phyloP scores from a whole-genome alignment of 2,113 vertebrate genomes.

The Osmerus mordax region DNA sequence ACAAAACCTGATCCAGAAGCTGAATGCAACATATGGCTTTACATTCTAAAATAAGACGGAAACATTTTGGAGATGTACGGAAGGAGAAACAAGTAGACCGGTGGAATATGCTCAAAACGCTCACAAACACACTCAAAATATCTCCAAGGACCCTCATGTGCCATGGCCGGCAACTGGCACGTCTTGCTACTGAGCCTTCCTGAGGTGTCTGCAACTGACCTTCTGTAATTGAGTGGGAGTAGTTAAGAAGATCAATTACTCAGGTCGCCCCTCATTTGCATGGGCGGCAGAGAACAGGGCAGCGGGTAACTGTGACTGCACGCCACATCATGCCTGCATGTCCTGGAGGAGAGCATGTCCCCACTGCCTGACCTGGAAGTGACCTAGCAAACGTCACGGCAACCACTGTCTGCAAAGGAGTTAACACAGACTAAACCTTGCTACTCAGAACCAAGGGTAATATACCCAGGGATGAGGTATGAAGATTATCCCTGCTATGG shows the following conservation, averaged over 20 bases:
- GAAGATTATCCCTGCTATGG: no score
- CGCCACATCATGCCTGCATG: slow-evolving; percentile 24
- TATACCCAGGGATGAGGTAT: no score
- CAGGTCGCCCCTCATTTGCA: slow-evolving; percentile 37
- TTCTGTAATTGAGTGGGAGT: slow-evolving; percentile 63
- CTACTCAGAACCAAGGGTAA: no score
- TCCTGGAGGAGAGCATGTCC: slow-evolving; percentile 12
- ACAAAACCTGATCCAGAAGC: no score
- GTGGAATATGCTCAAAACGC: no score
- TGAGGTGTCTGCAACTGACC: slow-evolving; percentile 59
- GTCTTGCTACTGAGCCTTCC: slow-evolving; percentile 28
- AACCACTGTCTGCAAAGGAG: background rate
- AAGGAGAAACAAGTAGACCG: no score
- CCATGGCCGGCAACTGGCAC: no score
- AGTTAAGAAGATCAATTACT: slow-evolving; percentile 65
- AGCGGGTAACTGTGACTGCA: slow-evolving; percentile 9
- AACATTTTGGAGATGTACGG: no score
- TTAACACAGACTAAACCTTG: background rate
- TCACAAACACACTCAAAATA: no score
- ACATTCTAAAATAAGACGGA: no score
- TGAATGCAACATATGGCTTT: no score
- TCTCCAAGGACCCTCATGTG: no score
- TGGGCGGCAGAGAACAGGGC: slow-evolving; percentile 38
- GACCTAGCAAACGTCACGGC: background rate
- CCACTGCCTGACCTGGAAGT: slow-evolving; percentile 21